Conservation (phyloP, 2,797 vertebrate species). For the Lacerta agilis region DNA sequence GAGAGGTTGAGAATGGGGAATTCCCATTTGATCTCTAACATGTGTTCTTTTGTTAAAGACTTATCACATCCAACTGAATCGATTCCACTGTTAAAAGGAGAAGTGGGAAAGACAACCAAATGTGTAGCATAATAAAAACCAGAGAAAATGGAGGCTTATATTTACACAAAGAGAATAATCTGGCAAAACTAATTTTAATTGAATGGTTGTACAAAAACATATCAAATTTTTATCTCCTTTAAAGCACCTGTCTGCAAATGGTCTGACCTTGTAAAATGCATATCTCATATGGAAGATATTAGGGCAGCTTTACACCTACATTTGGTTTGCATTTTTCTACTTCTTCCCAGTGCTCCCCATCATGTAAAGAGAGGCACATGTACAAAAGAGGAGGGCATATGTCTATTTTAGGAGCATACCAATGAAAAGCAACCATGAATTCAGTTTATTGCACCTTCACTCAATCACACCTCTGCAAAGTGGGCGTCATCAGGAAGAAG, state of each 20-base stretch:
- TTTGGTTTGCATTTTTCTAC: background rate
- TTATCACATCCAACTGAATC: background rate
- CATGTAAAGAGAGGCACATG: background rate
- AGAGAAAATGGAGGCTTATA: background rate
- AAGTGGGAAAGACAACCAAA: background rate
- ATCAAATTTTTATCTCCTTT: background rate
- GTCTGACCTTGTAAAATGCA: background rate
- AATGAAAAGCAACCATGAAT: background rate
- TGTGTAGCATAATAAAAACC: background rate
- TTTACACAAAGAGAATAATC: conserved; percentile 9
- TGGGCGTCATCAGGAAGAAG: background rate
- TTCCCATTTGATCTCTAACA: background rate
- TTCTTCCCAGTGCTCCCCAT: background rate
- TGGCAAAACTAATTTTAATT: conserved; percentile 27
- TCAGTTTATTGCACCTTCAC: background rate
- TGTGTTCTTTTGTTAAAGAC: conserved; percentile 32
- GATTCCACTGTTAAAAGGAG: background rate
- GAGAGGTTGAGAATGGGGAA: background rate
- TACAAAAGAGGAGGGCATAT: background rate
- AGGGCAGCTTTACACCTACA: background rate
- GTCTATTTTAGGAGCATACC: background rate
- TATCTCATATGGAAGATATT: background rate
- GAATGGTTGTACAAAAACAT: background rate
- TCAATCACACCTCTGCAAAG: background rate
- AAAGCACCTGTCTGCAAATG: background rate